Evolutionary conservation across 2,888 invertebrate genomes (phyloP), one percentile per base, ranked within the genome.

Genomic region (Diloba caeruleocephala): DNA sequence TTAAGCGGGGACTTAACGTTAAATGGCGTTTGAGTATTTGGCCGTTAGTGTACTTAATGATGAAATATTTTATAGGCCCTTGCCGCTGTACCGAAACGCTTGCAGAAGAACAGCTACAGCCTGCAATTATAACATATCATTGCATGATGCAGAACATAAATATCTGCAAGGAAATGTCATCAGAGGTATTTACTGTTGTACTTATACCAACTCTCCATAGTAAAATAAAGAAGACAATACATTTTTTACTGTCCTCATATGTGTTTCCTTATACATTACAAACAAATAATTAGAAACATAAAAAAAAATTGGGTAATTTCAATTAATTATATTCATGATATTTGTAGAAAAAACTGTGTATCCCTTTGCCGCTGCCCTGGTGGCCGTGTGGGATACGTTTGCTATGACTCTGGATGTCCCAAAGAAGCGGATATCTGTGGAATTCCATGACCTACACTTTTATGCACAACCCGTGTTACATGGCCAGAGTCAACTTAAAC

Each of bases 281-380:
- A 33, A 9, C 17, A 10, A 7, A 15, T 25, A 13, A 6, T 14
- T 3, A n/a, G n/a, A n/a, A n/a, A n/a, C n/a, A n/a, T n/a, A n/a
- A n/a, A n/a, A n/a, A n/a, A n/a, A n/a, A n/a, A n/a, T n/a, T n/a
- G n/a, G n/a, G n/a, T n/a, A n/a, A n/a, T n/a, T n/a, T n/a, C n/a
- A n/a, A 14, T 29, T 10, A n/a, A 14, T 9, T 26, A 34, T 21
- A 32, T 37, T n/a, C n/a, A n/a, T n/a, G n/a, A n/a, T n/a, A 15
- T 42, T 56, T 66, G 13, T 55, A 94, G 96, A 95, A 1, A 94
- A 96, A 59, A 95, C 94, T 32, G 77, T 96, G 8, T 95, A 96
- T 64, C 98, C 98, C 0, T 97, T 97, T 10, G 96, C 97, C 1
- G 96, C 95, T 19, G 96, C 96, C 58, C 85, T 98, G 68, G 85